Conservation (phyloP, 1,140 invertebrate genomes). For the Diachasma alloeum region DNA sequence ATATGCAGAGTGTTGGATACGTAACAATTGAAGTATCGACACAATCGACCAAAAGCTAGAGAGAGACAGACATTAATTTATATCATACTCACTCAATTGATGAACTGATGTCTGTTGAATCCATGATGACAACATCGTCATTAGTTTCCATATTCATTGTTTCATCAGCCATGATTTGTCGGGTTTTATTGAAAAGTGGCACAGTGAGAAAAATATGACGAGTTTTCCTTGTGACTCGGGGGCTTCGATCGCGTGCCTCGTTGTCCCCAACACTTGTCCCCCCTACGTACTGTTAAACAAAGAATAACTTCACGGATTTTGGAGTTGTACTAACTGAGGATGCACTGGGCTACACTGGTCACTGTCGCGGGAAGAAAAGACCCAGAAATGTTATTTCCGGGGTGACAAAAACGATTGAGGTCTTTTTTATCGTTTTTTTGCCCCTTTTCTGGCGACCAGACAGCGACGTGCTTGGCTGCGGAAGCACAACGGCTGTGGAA, state of each 20-base stretch:
- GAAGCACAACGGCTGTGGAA: background rate
- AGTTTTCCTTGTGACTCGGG: background rate
- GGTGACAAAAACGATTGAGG: background rate
- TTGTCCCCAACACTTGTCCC: conserved; percentile 7
- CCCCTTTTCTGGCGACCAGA: background rate
- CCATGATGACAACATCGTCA: background rate
- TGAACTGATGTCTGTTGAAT: background rate
- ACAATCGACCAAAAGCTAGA: background rate
- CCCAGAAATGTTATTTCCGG: conserved; percentile 4
- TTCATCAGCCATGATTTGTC: background rate
- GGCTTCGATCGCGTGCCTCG: conserved; percentile 6
- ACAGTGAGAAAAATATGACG: background rate
- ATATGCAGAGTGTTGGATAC: background rate
- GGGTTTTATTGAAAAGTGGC: background rate
- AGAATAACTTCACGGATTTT: background rate
- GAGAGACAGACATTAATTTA: background rate
- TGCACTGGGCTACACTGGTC: background rate
- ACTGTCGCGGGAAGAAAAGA: background rate
- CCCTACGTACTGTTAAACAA: background rate
- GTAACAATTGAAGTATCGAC: background rate
- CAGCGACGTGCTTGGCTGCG: background rate
- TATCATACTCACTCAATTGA: background rate
- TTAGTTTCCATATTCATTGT: background rate
- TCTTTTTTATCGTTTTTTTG: background rate
- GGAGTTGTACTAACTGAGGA: background rate